A percentile compares a stretch with the other conserved stretches of the same genome.
These are phyloP conservation scores for Halichoeres trimaculatus DNA, from an alignment of 2,113 vertebrate species.

Conservation along the genomic window DNA sequence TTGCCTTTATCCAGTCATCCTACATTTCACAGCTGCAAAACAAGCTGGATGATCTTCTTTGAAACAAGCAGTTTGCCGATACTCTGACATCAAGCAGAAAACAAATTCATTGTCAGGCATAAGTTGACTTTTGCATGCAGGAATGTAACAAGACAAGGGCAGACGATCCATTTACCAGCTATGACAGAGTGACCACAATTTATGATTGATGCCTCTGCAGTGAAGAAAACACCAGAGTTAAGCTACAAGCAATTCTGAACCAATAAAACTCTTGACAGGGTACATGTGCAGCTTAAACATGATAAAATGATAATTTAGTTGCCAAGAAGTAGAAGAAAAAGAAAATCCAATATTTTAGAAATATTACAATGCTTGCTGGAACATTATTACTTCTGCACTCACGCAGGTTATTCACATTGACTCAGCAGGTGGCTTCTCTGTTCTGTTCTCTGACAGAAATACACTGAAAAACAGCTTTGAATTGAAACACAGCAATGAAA, in stretches of 20 bases:
- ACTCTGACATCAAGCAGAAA: constrained; percentile 5
- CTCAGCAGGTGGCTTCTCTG: background rate
- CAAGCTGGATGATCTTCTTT: constrained; percentile 48
- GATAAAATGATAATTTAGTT: background rate
- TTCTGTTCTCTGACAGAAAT: constrained; percentile 20
- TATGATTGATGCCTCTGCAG: constrained; percentile 29
- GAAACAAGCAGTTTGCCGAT: constrained; percentile 2
- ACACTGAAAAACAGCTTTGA: constrained; percentile 30
- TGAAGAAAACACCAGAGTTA: constrained; percentile 3
- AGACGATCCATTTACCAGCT: constrained; percentile 9
- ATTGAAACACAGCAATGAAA: constrained; percentile 35
- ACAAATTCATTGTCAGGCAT: constrained; percentile 19
- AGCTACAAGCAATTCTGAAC: constrained; percentile 26
- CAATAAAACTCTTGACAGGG: constrained; percentile 13
- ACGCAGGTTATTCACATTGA: background rate
- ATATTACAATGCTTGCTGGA: background rate
- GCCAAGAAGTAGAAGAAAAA: constrained; percentile 3
- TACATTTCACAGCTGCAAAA: constrained; percentile 42
- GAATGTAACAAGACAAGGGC: constrained; percentile 19
- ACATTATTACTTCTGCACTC: constrained; percentile 4
- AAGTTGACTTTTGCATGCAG: constrained; percentile 30
- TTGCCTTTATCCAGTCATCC: constrained; percentile 20
- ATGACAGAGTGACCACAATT: constrained; percentile 40
- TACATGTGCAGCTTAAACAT: background rate
- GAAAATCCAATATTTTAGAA: constrained; percentile 12